phyloP scores from a whole-genome alignment of 2,797 vertebrate species.

The Rhyacichthys aspro region DNA sequence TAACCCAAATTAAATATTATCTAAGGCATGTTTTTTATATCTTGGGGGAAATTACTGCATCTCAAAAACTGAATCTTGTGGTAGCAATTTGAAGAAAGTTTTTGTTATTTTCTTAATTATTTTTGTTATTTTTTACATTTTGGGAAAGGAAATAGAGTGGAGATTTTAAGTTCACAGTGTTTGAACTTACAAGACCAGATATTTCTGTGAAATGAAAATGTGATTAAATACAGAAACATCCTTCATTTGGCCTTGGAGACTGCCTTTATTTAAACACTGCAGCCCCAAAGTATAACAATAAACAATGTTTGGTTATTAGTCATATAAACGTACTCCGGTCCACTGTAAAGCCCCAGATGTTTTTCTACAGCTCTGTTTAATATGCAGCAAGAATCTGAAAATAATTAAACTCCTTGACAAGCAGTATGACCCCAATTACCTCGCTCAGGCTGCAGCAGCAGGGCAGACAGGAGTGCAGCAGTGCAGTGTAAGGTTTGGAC shows the following conservation, averaged over 20 bases:
- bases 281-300: conserved; percentile 36
- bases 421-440: conserved; percentile 71
- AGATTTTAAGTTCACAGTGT: no score
- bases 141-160: no score
- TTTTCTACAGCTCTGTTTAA: conserved; percentile 51
- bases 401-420: conserved; percentile 70
- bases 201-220: no score
- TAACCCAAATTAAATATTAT: no score
- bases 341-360: conserved; percentile 54
- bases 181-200: no score
- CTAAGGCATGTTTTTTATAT: no score
- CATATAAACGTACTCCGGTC: conserved; percentile 46
- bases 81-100: no score
- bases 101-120: no score
- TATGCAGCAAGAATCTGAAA: conserved; percentile 65
- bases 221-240: background rate
- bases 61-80: no score
- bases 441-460: conserved; percentile 30
- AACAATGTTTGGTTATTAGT: conserved; percentile 45
- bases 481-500: conserved; percentile 13
- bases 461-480: conserved; percentile 25
- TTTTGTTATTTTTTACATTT: no score
- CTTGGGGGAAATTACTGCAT: no score
- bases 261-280: conserved; percentile 42
- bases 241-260: conserved; percentile 46